These are phyloP conservation scores for Rallus limicola DNA, from an alignment of 2,113 vertebrate genomes.

Conservation along the genomic window DNA sequence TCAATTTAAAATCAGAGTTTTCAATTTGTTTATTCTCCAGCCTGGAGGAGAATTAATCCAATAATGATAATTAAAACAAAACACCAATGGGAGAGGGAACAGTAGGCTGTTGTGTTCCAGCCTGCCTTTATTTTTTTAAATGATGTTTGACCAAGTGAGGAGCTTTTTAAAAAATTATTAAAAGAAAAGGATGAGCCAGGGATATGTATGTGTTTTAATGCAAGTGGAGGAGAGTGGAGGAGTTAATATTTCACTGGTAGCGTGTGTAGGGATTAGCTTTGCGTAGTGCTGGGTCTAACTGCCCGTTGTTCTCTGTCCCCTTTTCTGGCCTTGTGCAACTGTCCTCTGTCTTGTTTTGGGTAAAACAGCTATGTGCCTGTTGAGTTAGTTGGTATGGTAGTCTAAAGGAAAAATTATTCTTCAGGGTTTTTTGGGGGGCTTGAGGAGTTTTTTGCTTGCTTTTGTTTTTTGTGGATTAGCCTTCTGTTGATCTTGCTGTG, in stretches of 20 bases:
- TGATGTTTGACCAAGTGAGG: neutral
- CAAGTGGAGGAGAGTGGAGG: neutral
- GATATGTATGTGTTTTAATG: neutral
- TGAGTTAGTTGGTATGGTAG: neutral
- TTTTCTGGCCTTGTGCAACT: neutral
- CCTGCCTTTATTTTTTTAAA: neutral
- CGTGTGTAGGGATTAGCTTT: neutral
- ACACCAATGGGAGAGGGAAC: neutral
- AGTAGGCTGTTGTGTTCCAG: neutral
- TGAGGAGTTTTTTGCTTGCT: too few species aligned
- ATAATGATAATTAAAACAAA: neutral
- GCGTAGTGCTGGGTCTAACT: neutral
- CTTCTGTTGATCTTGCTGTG: neutral
- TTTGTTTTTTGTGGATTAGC: neutral
- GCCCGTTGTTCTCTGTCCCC: neutral
- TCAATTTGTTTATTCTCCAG: neutral
- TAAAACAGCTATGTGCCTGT: neutral
- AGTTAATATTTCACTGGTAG: accelerated
- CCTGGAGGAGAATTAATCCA: neutral
- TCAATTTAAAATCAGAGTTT: neutral
- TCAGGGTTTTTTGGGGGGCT: too few species aligned
- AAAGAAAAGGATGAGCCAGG: too few species aligned
- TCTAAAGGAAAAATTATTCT: neutral
- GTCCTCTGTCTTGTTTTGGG: neutral
- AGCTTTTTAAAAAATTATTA: too few species aligned